Evolutionary conservation across 2,888 invertebrate species (phyloP).

Genomic region (Lysandra coridon): DNA sequence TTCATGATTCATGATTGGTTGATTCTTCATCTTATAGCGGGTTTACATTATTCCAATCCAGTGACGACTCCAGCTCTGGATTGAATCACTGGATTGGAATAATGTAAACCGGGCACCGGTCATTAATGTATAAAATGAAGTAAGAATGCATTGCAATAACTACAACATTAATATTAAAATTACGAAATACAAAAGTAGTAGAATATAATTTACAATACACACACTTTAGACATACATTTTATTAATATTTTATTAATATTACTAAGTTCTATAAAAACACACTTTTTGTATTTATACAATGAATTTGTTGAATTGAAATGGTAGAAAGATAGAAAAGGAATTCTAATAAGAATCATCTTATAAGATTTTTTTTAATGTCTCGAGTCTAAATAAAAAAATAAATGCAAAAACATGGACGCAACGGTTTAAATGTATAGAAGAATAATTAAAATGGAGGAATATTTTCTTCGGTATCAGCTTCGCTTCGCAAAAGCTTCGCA

Average conservation of each 20-base stretch:
- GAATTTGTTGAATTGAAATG: background rate
- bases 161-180: background rate
- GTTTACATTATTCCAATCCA: too few species aligned
- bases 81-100: too few species aligned
- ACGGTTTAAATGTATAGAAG: background rate
- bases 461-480: background rate
- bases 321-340: background rate
- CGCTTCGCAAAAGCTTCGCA: too few species aligned
- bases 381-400: background rate
- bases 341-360: background rate
- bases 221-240: constrained; percentile 4
- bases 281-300: background rate
- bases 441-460: background rate
- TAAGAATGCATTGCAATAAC: background rate
- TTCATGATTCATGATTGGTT: background rate
- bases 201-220: constrained; percentile 16
- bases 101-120: too few species aligned
- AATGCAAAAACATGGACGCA: background rate
- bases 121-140: background rate
- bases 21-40: background rate
- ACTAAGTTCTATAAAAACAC: background rate
- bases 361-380: background rate
- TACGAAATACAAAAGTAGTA: constrained; percentile 16
- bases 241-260: background rate
- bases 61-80: too few species aligned